phyloP scores from a whole-genome alignment of 2,113 vertebrate genomes.

The Nycticebus coucang region DNA sequence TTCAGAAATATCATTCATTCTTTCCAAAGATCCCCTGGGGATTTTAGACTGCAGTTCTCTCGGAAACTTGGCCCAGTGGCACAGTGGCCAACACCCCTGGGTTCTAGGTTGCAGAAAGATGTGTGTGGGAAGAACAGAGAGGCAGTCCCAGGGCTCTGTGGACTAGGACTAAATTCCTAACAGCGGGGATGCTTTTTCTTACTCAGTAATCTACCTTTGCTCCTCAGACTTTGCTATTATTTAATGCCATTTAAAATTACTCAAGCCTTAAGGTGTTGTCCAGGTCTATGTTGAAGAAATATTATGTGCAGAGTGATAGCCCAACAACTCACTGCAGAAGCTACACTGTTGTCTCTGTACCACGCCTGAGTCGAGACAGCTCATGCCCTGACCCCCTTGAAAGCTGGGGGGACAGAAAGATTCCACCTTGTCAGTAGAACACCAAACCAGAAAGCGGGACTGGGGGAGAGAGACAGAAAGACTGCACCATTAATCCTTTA shows the following conservation, averaged over 20 bases:
- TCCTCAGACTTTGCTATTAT: not conserved
- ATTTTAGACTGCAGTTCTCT: not conserved
- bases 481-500: not conserved
- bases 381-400: not conserved
- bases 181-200: fast-evolving
- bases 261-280: not conserved
- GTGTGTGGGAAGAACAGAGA: fast-evolving
- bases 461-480: too few species aligned
- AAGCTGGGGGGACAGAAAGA: fast-evolving
- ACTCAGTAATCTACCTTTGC: not conserved
- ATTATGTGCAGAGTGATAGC: not conserved
- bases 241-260: not conserved
- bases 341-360: not conserved
- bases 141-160: fast-evolving
- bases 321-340: not conserved
- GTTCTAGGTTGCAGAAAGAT: not conserved
- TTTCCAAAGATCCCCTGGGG: fast-evolving
- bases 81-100: fast-evolving
- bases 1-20: not conserved
- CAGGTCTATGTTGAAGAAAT: not conserved
- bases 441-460: fast-evolving
- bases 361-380: not conserved
- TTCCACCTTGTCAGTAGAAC: fast-evolving
- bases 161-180: fast-evolving
- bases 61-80: not conserved